Evolutionary conservation across 2,113 vertebrate species (phyloP).

Genomic region (Columba janthina): DNA sequence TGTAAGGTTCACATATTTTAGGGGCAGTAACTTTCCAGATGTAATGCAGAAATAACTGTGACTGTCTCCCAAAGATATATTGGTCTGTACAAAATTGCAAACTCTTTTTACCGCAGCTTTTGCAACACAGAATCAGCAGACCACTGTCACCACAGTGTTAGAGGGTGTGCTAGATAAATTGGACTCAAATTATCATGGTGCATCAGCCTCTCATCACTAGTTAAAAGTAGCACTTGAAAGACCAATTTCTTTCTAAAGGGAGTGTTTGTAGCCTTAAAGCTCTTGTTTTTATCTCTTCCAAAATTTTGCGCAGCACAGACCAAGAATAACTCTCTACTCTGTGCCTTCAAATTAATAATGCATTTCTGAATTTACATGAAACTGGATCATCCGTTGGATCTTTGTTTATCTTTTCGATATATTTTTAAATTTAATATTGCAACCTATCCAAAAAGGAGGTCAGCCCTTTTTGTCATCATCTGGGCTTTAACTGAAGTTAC

Average conservation of each 20-base stretch:
- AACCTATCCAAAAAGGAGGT: background rate
- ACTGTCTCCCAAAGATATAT: background rate
- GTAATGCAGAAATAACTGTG: background rate
- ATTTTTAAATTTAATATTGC: background rate
- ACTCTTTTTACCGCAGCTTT: background rate
- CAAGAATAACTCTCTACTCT: background rate
- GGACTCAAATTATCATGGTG: background rate
- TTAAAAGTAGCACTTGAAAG: background rate
- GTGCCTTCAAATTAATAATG: background rate
- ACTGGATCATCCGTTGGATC: background rate
- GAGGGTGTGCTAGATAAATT: background rate
- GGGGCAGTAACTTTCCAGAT: background rate
- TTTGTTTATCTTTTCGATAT: background rate
- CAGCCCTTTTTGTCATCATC: background rate
- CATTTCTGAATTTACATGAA: background rate
- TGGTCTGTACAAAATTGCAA: background rate
- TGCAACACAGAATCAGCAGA: background rate
- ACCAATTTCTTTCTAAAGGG: background rate
- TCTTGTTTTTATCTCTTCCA: background rate
- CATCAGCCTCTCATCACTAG: background rate
- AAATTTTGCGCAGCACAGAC: background rate
- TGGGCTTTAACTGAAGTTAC: background rate
- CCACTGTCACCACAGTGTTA: background rate
- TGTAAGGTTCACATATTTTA: background rate
- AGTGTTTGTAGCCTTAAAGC: background rate